These are phyloP conservation scores for Calameuta pallipes DNA, from an alignment of 2,888 invertebrate genomes.

Conservation along the genomic window DNA sequence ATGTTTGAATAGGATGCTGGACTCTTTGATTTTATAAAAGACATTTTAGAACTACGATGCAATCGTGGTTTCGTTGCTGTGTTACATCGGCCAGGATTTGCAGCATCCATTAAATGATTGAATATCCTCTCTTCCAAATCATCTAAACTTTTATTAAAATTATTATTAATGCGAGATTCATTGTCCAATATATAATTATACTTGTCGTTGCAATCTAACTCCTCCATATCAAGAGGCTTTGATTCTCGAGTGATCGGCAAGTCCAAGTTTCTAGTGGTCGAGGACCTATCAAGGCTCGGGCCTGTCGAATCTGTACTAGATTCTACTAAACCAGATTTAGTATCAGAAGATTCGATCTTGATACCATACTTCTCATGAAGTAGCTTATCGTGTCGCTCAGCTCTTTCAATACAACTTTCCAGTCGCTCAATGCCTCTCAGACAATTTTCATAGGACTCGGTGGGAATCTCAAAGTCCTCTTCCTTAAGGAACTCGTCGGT, in stretches of 20 bases:
- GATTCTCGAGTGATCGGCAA: conserved; percentile 5
- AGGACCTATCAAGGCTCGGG: not conserved
- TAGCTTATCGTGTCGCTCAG: conserved; percentile 43
- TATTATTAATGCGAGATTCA: not conserved
- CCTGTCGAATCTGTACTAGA: conserved; percentile 35
- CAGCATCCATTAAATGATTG: conserved; percentile 11
- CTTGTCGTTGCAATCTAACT: not conserved
- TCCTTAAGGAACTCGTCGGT: conserved; percentile 26
- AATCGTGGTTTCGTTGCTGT: conserved; percentile 12
- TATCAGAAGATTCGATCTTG: conserved; percentile 49
- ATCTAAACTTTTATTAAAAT: not conserved
- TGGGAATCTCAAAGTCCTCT: conserved; percentile 24
- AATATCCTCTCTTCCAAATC: conserved; percentile 13
- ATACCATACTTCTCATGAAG: conserved; percentile 46
- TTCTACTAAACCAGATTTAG: conserved; percentile 53
- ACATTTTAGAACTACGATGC: conserved; percentile 23
- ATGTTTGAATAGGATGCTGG: conserved; percentile 25
- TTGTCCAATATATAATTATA: not conserved
- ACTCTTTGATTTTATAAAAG: conserved; percentile 23
- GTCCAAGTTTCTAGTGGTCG: conserved; percentile 6
- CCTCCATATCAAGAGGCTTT: not conserved
- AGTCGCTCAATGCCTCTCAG: conserved; percentile 47
- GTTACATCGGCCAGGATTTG: conserved; percentile 3
- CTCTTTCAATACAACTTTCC: conserved; percentile 46
- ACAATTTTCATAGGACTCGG: conserved; percentile 49